A percentile compares a stretch with the other conserved stretches of the same genome.
These are phyloP conservation scores for Leptopilina clavipes DNA, from an alignment of 1,140 invertebrate species.

Conservation along the genomic window DNA sequence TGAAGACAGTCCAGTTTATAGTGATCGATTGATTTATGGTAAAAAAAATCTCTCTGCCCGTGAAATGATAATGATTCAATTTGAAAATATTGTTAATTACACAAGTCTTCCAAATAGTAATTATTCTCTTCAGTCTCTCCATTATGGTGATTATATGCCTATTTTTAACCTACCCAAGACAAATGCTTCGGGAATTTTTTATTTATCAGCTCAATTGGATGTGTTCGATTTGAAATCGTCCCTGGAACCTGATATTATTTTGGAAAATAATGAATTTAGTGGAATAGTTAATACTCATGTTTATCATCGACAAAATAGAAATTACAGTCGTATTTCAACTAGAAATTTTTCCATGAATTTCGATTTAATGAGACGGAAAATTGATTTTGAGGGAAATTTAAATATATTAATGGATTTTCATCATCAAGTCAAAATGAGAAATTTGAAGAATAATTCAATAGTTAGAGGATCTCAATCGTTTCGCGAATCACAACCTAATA, in stretches of 20 bases:
- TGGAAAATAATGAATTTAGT: conserved; percentile 31
- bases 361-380: conserved; percentile 38
- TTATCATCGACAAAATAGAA: conserved; percentile 54
- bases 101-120: conserved; percentile 18
- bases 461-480: conserved; percentile 23
- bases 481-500: conserved; percentile 53
- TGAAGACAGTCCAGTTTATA: conserved; percentile 63
- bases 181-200: conserved; percentile 60
- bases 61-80: conserved; percentile 57
- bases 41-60: conserved; percentile 55
- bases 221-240: conserved; percentile 51
- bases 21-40: conserved; percentile 63
- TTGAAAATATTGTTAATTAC: conserved; percentile 53
- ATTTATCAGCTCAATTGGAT: conserved; percentile 46
- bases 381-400: conserved; percentile 51
- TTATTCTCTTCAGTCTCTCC: conserved; percentile 19
- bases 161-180: conserved; percentile 59
- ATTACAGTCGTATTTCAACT: conserved; percentile 57
- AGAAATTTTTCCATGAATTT: conserved; percentile 52
- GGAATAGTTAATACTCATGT: conserved; percentile 48
- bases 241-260: conserved; percentile 52
- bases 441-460: conserved; percentile 43
- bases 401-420: conserved; percentile 55
- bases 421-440: conserved; percentile 47
- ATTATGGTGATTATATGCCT: conserved; percentile 60